A percentile compares a stretch with the other conserved stretches of the same genome.
Evolutionary conservation across 2,888 invertebrate species (phyloP).

Genomic region (Ochropleura leucogaster): DNA sequence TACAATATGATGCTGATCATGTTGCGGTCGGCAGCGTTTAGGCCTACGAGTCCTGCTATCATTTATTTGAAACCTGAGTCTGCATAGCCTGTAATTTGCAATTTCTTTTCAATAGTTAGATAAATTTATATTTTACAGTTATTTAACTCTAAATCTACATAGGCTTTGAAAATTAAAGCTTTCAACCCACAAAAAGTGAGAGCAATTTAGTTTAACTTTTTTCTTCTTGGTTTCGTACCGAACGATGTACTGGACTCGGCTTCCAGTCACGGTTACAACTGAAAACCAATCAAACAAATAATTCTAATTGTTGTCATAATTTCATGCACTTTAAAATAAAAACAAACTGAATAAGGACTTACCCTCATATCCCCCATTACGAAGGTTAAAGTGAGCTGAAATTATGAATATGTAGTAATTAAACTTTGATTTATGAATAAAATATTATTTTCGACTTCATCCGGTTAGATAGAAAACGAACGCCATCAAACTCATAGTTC

Average conservation of each 20-base stretch:
- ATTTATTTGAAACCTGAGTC: neutral
- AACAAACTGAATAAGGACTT: neutral
- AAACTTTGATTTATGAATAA: neutral
- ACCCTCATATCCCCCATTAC: no score
- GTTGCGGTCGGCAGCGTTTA: conserved; percentile 21
- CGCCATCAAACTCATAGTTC: neutral
- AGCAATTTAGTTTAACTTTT: neutral
- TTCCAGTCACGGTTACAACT: neutral
- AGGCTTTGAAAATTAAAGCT: neutral
- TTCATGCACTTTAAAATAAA: neutral
- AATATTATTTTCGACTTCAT: neutral
- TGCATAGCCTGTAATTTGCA: neutral
- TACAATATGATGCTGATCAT: neutral
- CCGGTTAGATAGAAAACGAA: neutral
- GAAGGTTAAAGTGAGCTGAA: neutral
- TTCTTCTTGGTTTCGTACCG: neutral
- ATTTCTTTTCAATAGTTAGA: neutral
- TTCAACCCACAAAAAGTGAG: neutral
- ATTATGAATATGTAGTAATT: neutral
- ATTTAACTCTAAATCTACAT: neutral
- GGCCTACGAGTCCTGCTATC: conserved; percentile 45
- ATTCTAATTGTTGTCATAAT: neutral
- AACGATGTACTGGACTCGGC: neutral
- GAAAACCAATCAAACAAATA: neutral
- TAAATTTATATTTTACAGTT: no score